phyloP scores from a whole-genome alignment of 2,797 vertebrate genomes.

The Hoplostethus atlanticus region DNA sequence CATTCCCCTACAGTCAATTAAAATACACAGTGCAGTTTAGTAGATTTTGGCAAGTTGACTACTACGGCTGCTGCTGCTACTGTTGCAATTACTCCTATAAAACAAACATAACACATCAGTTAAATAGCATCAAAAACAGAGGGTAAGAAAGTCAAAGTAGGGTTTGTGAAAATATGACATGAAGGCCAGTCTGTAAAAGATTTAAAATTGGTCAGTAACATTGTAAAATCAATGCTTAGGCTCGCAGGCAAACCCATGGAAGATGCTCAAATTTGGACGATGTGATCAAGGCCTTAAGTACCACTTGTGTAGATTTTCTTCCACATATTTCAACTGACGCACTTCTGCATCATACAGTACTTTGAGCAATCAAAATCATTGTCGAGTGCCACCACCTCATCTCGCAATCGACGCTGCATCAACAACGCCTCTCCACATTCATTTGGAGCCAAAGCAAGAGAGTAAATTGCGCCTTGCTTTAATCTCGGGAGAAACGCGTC shows the following conservation, averaged over 20 bases:
- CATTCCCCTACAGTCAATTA: constrained; percentile 36
- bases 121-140: constrained; percentile 12
- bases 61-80: not conserved
- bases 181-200: not conserved
- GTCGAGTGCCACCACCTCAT: constrained; percentile 18
- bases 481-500: constrained; percentile 69
- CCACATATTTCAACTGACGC: no score
- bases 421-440: constrained; percentile 53
- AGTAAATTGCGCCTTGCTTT: constrained; percentile 70
- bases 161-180: not conserved
- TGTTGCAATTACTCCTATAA: constrained; percentile 3
- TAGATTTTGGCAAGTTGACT: constrained; percentile 19
- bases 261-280: constrained; percentile 37
- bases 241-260: constrained; percentile 12
- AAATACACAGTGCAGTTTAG: constrained; percentile 23
- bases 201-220: constrained; percentile 42
- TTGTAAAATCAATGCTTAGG: constrained; percentile 56
- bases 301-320: constrained; percentile 9
- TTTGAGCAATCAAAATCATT: constrained; percentile 20
- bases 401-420: constrained; percentile 49
- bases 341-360: constrained; percentile 13
- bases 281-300: constrained; percentile 38
- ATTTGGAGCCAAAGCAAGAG: constrained; percentile 56
- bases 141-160: not conserved
- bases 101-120: not conserved